Evolutionary conservation across 2,888 invertebrate genomes (phyloP).

Genomic region (Plutella xylostella): DNA sequence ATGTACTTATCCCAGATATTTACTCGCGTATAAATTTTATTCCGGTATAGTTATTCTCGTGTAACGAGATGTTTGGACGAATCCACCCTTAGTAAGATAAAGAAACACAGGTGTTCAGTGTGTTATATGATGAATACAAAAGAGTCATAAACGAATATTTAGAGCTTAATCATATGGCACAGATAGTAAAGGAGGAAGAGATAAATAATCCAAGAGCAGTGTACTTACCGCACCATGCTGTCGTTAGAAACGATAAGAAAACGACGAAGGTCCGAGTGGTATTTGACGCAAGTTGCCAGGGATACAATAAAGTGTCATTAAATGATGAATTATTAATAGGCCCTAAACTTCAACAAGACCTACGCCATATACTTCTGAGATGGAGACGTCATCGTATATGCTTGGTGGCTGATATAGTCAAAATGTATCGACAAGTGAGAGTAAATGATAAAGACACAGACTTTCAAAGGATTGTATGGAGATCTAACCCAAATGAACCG

Average conservation of each 20-base stretch:
- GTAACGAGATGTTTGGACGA: too few relatives aligned
- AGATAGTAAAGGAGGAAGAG: background rate
- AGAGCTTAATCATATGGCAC: conserved; percentile 6
- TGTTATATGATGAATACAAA: too few relatives aligned
- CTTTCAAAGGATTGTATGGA: conserved; percentile 20
- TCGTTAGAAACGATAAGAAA: conserved; percentile 11
- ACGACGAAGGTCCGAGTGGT: conserved; percentile 17
- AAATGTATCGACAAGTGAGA: conserved; percentile 25
- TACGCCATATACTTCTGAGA: conserved; percentile 21
- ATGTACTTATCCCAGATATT: too few relatives aligned
- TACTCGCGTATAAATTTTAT: too few relatives aligned
- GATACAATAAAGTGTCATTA: conserved; percentile 13
- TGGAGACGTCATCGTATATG: conserved; percentile 20
- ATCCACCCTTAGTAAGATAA: too few relatives aligned
- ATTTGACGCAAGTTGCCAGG: conserved; percentile 14
- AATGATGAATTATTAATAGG: conserved; percentile 22
- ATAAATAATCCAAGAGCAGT: background rate
- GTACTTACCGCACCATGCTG: conserved; percentile 16
- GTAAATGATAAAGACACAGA: conserved; percentile 18
- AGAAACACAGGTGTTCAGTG: too few relatives aligned
- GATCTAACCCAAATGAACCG: conserved; percentile 8
- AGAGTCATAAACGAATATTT: conserved; percentile 10
- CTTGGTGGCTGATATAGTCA: conserved; percentile 20
- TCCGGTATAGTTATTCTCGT: too few relatives aligned
- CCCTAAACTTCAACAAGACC: conserved; percentile 20